phyloP scores from a whole-genome alignment of 1,140 invertebrate genomes.

The fruit fly (Drosophila melanogaster) region Release_6_plus_ISO1_MT NT_033779.5:6376001-6376500 shows the following conservation, averaged over 20 bases:
- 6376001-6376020: conserved; percentile 78
- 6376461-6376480: conserved; percentile 39
- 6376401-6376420: conserved; percentile 74
- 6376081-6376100: conserved; percentile 70
- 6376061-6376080: conserved; percentile 63
- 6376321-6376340: conserved; percentile 10
- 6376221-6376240: conserved; percentile 74
- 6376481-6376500: conserved; percentile 74
- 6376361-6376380: conserved; percentile 77
- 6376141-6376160: conserved; percentile 68
- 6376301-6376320: not conserved
- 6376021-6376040: conserved; percentile 56
- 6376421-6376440: conserved; percentile 58
- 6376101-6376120: conserved; percentile 57
- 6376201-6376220: conserved; percentile 56
- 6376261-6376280: conserved; percentile 71
- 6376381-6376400: conserved; percentile 76
- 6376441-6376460: conserved; percentile 64
- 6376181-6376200: conserved; percentile 62
- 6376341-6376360: conserved; percentile 48
- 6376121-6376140: conserved; percentile 21
- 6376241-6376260: conserved; percentile 72
- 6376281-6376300: conserved; percentile 69
- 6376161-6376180: conserved; percentile 63
- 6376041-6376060: conserved; percentile 33